Evolutionary conservation across 2,113 vertebrate species (phyloP), one percentile per base, ranked within the genome.

Genomic region (Uropsilus gracilis): DNA sequence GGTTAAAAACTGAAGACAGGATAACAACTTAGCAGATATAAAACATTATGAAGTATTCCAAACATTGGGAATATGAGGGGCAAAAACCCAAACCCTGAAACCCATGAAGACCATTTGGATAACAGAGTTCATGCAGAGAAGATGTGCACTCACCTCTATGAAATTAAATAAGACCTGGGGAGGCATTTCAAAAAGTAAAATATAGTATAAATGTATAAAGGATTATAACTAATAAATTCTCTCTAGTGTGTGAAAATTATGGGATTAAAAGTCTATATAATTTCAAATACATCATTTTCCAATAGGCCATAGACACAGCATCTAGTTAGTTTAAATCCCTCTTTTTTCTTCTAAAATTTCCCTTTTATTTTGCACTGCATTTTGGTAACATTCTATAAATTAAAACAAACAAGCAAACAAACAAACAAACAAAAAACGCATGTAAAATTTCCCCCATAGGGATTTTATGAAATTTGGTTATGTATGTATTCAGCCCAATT

Each of bases 401-500:
- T 37, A n/a, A n/a, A n/a, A n/a, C n/a, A n/a, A n/a, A n/a, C n/a
- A n/a, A n/a, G n/a, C n/a, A n/a, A n/a, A n/a, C n/a, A n/a, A n/a
- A n/a, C n/a, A n/a, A 39, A 59, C 39, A 53, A 61, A 82, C 63
- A 37, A 80, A 28, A 2, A 42, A 16, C 34, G 20, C 9, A 66
- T 86, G 18, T 82, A 90, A 82, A 76, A 63, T 77, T 82, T 89
- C 68, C 5, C 66, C 68, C 44, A 46, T 12, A 68, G 71, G 50
- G 6, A 85, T 80, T 88, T 91, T 92, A n/a, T 85, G 32, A 93
- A 90, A 61, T 88, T 91, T 87, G 91, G 59, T 91, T 96, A 90
- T 77, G 91, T 92, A 84, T 96, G 72, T 82, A 85, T 68, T 89
- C 1, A 0, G 2, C 32, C n/a, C 69, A 94, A 83, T 92, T 95